Base-by-base conservation (phyloP, 1,140 invertebrate species). In the Aplysia californica region DNA sequence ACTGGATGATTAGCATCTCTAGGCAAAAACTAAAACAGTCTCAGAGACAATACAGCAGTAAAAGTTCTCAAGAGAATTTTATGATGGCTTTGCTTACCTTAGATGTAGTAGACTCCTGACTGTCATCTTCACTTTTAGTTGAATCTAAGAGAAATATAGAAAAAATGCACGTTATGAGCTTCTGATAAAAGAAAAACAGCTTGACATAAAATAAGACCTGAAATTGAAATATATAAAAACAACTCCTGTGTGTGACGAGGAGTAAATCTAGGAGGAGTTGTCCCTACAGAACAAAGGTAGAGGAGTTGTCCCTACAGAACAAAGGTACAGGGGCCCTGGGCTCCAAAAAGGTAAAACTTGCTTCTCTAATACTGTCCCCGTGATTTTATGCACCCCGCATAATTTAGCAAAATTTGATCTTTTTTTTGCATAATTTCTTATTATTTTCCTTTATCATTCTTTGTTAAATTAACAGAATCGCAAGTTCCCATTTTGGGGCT, bases 121-220 rank as follows among this genome's bases (percentile, higher is more conserved):
- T 72, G 35, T 72, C 69, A 29, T 71, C 70, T 61, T 72, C 70
- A 72, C 58, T 72, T 72, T 72, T 72, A 61, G 70, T 61, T 18
- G 70, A 72, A 33, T 72, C 70, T 72, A 50, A 36, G 35, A 70
- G 38, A 35, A 71, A 71, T 44, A 39, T 21, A 38, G 26, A n/a
- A 35, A 69, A 5, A 3, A 6, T 69, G 3, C 29, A 41, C 26
- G 55, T 66, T 20, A 18, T 35, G 38, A 23, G 21, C 31, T 59
- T 6, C 5, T 5, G 31, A 23, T 5, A 6, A 59, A 59, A 21
- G 21, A 15, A 6, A 59, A 5, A 10, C 29, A 61, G 23, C 58
- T 15, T n/a, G 29, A 61, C 29, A 10, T 61, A n/a, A 61, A 61
- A 66, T 6, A 6, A 20, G 31, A 66, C 26, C 20, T 35, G 3